Evolutionary conservation across 64 coral and sea anemone species (phyloP).

Genomic region (Pocillopora verrucosa): DNA sequence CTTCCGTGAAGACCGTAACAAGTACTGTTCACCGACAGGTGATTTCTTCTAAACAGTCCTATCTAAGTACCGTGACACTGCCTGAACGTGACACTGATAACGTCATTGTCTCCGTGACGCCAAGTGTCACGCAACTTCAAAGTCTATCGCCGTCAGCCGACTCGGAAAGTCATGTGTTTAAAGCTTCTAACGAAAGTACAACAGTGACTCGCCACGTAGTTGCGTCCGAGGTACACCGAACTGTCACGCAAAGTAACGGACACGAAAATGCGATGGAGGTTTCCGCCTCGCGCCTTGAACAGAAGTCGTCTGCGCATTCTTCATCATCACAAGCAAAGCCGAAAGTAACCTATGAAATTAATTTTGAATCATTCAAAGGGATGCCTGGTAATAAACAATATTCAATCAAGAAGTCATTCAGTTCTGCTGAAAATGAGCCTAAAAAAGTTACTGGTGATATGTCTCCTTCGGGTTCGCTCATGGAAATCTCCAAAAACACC

Average conservation of each 20-base stretch:
- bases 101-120: slow-evolving; percentile 19
- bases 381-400: slow-evolving; percentile 5
- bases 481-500: slow-evolving; percentile 28
- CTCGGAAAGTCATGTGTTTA: background rate
- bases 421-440: background rate
- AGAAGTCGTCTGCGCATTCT: background rate
- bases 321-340: background rate
- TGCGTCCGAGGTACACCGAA: slow-evolving; percentile 14
- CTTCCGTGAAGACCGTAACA: slow-evolving; percentile 6
- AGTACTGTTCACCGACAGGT: slow-evolving; percentile 6
- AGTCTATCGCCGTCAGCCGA: background rate
- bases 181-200: slow-evolving; percentile 44
- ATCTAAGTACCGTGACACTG: slow-evolving; percentile 30
- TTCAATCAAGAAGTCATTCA: slow-evolving; percentile 4
- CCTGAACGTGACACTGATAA: slow-evolving; percentile 14
- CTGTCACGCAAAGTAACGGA: slow-evolving; percentile 27
- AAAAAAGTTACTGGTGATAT: background rate
- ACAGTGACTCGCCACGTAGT: slow-evolving; percentile 4
- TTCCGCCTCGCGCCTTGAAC: slow-evolving; percentile 7
- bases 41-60: slow-evolving; percentile 22
- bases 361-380: slow-evolving; percentile 9
- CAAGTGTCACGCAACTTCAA: slow-evolving; percentile 4
- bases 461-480: slow-evolving; percentile 11
- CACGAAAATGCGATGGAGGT: background rate
- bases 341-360: slow-evolving; percentile 36